A percentile compares a stretch with the other conserved stretches of the same genome.
These are phyloP conservation scores for Calidris pygmaea DNA, from an alignment of 2,113 vertebrate genomes.

Conservation along the genomic window DNA sequence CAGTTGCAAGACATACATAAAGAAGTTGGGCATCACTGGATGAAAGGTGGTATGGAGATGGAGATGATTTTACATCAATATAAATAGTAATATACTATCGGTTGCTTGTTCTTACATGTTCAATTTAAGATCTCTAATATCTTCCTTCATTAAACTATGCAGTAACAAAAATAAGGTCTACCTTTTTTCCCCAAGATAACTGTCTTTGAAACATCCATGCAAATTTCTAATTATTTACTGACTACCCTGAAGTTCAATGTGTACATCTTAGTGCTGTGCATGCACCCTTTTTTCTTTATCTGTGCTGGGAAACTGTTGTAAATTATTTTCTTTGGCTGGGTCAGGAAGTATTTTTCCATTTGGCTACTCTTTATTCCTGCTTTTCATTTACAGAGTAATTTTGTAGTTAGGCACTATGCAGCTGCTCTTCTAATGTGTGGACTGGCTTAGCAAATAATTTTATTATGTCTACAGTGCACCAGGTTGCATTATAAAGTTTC, in stretches of 20 bases:
- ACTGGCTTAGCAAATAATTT: constrained; percentile 61
- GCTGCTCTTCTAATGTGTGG: constrained; percentile 66
- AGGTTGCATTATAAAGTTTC: constrained; percentile 66
- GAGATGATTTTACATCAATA: neutral
- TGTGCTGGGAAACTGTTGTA: constrained; percentile 4
- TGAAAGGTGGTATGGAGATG: neutral
- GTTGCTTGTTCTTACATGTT: neutral
- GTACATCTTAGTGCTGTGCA: neutral
- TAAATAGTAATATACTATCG: neutral
- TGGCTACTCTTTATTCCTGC: constrained; percentile 64
- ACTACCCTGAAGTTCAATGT: neutral
- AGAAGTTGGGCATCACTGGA: neutral
- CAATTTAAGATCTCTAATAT: neutral
- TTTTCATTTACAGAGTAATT: constrained; percentile 62
- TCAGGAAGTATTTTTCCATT: constrained; percentile 64
- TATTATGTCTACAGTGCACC: constrained; percentile 58
- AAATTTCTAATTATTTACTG: neutral
- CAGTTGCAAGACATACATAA: neutral
- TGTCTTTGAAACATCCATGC: neutral
- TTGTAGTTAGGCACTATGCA: constrained; percentile 52
- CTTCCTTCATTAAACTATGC: neutral
- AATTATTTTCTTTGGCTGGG: constrained; percentile 48
- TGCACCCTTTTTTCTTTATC: neutral
- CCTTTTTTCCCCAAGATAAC: neutral
- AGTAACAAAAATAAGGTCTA: neutral